phyloP scores from a whole-genome alignment of 2,113 vertebrate species.

The Calonectris borealis region DNA sequence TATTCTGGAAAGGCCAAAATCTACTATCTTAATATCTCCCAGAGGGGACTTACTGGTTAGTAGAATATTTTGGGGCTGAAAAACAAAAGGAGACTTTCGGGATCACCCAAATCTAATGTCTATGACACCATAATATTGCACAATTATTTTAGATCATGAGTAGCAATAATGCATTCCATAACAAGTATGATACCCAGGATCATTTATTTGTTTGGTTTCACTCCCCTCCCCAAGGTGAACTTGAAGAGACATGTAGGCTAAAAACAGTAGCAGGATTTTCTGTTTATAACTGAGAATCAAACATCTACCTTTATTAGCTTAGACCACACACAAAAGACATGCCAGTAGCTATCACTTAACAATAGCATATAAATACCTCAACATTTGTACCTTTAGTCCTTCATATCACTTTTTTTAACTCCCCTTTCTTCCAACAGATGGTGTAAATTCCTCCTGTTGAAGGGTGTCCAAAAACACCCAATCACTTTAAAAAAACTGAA shows the following conservation, averaged over 20 bases:
- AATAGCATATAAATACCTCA: background rate
- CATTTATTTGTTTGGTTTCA: background rate
- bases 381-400: background rate
- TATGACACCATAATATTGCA: background rate
- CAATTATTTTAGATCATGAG: background rate
- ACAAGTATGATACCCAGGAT: background rate
- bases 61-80: conserved; percentile 92
- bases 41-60: conserved; percentile 86
- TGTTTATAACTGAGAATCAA: background rate
- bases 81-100: background rate
- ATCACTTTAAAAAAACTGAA: background rate
- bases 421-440: background rate
- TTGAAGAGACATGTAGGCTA: background rate
- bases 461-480: background rate
- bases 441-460: background rate
- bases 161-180: background rate
- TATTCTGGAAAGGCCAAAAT: conserved; percentile 92
- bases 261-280: background rate
- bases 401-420: background rate
- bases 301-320: background rate
- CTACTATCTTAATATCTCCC: conserved; percentile 93
- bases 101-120: background rate
- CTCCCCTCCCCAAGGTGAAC: background rate
- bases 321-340: background rate
- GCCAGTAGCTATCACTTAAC: background rate